Evolutionary conservation across 2,888 invertebrate genomes (phyloP).

Genomic region (Drosophila mulleri): DNA sequence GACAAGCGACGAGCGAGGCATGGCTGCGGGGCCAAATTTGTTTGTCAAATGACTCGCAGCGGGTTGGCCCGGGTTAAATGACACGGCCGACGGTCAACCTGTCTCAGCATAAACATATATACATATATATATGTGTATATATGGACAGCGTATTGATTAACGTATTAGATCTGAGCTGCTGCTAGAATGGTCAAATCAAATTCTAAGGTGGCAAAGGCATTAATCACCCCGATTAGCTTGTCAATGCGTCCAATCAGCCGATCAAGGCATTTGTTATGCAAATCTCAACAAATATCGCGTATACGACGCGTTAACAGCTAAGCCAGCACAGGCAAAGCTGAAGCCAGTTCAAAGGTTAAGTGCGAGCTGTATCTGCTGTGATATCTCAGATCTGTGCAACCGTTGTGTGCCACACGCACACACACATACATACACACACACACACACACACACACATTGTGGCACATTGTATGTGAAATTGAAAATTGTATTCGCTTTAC

Average conservation of each 20-base stretch:
- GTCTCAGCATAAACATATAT: conserved; percentile 32
- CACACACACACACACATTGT: conserved; percentile 51
- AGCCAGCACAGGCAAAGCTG: background rate
- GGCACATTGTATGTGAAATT: conserved; percentile 44
- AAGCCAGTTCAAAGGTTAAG: conserved; percentile 24
- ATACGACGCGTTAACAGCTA: conserved; percentile 45
- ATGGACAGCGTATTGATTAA: no score
- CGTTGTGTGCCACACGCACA: conserved; percentile 47
- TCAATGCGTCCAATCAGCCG: conserved; percentile 27
- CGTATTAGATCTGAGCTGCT: conserved; percentile 15
- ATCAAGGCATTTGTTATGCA: conserved; percentile 45
- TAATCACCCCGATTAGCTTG: conserved; percentile 58
- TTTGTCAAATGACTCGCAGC: conserved; percentile 32
- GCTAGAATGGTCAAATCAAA: conserved; percentile 25
- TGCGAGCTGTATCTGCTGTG: background rate
- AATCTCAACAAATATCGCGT: conserved; percentile 37
- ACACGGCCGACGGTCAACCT: conserved; percentile 71
- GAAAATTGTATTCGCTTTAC: conserved; percentile 7
- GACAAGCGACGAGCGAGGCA: conserved; percentile 19
- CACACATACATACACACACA: no score
- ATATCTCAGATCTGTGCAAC: background rate
- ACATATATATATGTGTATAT: conserved; percentile 1
- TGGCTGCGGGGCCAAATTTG: conserved; percentile 38
- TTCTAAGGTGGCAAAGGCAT: conserved; percentile 39
- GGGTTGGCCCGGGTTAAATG: conserved; percentile 63